Evolutionary conservation across 1,140 invertebrate species (phyloP).

Genomic region (Portunus trituberculatus): DNA sequence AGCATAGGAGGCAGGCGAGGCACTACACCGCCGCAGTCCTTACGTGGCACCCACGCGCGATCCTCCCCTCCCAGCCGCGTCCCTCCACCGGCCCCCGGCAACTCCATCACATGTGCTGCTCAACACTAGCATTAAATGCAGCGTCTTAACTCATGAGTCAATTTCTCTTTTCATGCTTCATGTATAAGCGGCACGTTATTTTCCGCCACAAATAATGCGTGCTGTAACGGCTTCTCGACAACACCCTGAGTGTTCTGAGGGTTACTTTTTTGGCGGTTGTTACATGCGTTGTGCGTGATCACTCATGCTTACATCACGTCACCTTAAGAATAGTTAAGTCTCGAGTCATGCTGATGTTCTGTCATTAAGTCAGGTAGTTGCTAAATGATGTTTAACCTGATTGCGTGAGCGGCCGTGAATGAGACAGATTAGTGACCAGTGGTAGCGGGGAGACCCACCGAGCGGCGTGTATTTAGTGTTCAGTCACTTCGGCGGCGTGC

Average conservation of each 20-base stretch:
- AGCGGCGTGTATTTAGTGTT: not conserved
- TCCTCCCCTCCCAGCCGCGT: not conserved
- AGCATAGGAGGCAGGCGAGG: not conserved
- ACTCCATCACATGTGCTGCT: not conserved
- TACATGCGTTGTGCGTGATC: not conserved
- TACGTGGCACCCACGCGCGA: conserved; percentile 8
- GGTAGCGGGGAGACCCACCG: not conserved
- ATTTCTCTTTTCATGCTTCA: not conserved
- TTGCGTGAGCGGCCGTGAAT: not conserved
- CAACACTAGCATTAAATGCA: not conserved
- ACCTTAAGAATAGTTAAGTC: not conserved
- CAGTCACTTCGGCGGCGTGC: not conserved
- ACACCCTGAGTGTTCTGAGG: no score
- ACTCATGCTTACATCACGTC: not conserved
- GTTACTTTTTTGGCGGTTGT: not conserved
- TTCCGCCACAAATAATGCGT: not conserved
- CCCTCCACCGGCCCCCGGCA: not conserved
- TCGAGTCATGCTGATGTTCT: not conserved
- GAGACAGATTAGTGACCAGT: not conserved
- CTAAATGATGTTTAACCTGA: not conserved
- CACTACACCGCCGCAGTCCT: not conserved
- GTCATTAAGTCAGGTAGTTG: not conserved
- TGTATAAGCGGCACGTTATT: not conserved
- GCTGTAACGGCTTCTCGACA: no score
- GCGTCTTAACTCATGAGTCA: not conserved